Percentiles rank a stretch among this genome's conserved stretches.
These are phyloP conservation scores for Lithophane leautieri DNA, from an alignment of 2,888 invertebrate genomes.

Conservation along the genomic window DNA sequence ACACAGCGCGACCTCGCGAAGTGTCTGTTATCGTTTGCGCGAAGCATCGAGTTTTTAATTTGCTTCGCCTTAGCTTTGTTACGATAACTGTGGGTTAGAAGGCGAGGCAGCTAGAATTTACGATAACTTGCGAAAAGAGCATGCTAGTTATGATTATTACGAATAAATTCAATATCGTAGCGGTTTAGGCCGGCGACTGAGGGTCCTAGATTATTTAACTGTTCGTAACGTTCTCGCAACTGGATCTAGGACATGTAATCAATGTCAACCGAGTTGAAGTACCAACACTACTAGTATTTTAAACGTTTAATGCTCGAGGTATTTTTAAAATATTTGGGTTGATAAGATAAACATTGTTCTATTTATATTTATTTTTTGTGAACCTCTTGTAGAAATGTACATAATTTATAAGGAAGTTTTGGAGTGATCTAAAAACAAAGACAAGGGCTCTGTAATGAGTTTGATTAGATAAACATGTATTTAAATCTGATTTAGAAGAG, in stretches of 20 bases:
- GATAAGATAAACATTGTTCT: conserved; percentile 54
- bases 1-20: conserved; percentile 56
- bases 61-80: conserved; percentile 64
- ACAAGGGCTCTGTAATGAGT: conserved; percentile 25
- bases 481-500: conserved; percentile 49
- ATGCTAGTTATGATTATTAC: conserved; percentile 34
- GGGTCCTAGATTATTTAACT: conserved; percentile 28
- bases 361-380: conserved; percentile 17
- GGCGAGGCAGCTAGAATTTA: conserved; percentile 45
- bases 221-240: conserved; percentile 26
- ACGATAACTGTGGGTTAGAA: conserved; percentile 58
- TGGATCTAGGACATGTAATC: conserved; percentile 52
- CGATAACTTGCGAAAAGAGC: conserved; percentile 53
- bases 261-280: conserved; percentile 34
- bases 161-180: conserved; percentile 26
- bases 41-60: conserved; percentile 60
- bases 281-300: conserved; percentile 18
- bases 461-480: conserved; percentile 47
- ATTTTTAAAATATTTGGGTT: conserved; percentile 38
- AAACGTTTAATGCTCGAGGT: conserved; percentile 29
- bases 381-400: conserved; percentile 7
- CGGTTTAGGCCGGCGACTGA: neutral
- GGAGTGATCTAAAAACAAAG: conserved; percentile 20
- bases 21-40: conserved; percentile 63
- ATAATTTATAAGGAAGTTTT: conserved; percentile 12